Base-by-base conservation (phyloP, 2,888 invertebrate species). In the Microdon myrmicae region DNA sequence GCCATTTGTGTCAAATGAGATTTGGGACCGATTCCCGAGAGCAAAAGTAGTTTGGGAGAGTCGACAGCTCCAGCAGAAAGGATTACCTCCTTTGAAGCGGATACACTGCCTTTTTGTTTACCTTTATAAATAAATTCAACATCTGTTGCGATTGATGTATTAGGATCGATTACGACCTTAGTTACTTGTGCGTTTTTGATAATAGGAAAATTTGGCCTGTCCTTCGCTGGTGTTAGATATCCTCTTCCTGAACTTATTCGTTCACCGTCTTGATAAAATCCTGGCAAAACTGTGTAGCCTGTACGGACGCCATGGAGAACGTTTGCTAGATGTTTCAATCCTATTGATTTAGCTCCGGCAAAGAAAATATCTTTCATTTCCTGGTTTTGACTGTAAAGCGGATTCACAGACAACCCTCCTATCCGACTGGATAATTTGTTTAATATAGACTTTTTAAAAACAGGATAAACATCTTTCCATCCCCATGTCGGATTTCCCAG, bases 241-340 rank as follows among this genome's bases (percentile, higher is more conserved):
- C 88, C 89, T 74, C 87, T 89, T 3, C 87, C 89, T 0, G 90
- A 85, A 74, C 90, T 90, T 74, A 87, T 86, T 53, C 93, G 82
- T 0, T 85, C 81, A 1, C 92, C 92, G 39, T 88, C 82, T 20
- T 85, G 79, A 4, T 82, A 45, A 0, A 80, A 83, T 1, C 82
- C 84, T 23, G 80, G 79, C 1, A 82, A 74, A 35, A 76, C 78
- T 19, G 81, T 75, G 43, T 83, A 84, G 0, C 85, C 86, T 2
- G 83, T 72, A 44, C 81, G 81, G 4, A 75, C 71, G 9, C 73
- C 75, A 1, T 81, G 76, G 0, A 73, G 76, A 5, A 84, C 72
- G 6, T 81, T 71, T 0, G 72, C 67, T 0, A 81, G 66, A 1
- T 68, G 58, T 0, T 76, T 75, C 32, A 82, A 54, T 0, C 84